These are phyloP conservation scores for Drosophila rhopaloa DNA, from an alignment of 1,140 invertebrate genomes.

Conservation along the genomic window DNA sequence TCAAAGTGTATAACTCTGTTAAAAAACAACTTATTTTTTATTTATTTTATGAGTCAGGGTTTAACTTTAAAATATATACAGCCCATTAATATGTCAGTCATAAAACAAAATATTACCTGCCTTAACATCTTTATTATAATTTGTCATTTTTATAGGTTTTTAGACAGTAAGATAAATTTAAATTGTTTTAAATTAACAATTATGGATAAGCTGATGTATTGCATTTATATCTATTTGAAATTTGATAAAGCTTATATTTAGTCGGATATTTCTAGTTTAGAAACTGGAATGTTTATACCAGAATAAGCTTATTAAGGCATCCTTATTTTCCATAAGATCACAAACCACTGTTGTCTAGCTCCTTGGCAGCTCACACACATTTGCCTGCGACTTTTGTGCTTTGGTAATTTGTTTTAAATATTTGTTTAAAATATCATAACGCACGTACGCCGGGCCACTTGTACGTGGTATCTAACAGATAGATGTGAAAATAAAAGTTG, in stretches of 20 bases:
- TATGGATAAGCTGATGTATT: too few species aligned
- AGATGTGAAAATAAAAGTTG: conserved; percentile 80
- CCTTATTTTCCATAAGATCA: background rate
- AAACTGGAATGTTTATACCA: too few species aligned
- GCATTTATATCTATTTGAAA: too few species aligned
- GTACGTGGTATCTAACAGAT: conserved; percentile 80
- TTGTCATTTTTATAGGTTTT: background rate
- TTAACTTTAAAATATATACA: background rate
- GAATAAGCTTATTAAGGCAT: background rate
- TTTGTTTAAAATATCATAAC: conserved; percentile 81
- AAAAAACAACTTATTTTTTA: too few species aligned
- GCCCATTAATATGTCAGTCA: background rate
- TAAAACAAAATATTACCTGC: background rate
- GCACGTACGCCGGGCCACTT: conserved; percentile 63
- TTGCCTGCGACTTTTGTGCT: conserved; percentile 70
- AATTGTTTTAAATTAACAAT: too few species aligned
- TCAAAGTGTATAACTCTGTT: too few species aligned
- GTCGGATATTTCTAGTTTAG: too few species aligned
- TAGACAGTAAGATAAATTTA: too few species aligned
- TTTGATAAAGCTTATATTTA: too few species aligned
- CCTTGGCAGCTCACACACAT: conserved; percentile 45
- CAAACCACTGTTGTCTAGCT: conserved; percentile 42
- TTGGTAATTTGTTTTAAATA: conserved; percentile 81
- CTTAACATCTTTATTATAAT: background rate
- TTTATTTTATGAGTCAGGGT: background rate